phyloP scores from a whole-genome alignment of 2,797 vertebrate genomes.

The Mormyrus proboscirostris region DNA sequence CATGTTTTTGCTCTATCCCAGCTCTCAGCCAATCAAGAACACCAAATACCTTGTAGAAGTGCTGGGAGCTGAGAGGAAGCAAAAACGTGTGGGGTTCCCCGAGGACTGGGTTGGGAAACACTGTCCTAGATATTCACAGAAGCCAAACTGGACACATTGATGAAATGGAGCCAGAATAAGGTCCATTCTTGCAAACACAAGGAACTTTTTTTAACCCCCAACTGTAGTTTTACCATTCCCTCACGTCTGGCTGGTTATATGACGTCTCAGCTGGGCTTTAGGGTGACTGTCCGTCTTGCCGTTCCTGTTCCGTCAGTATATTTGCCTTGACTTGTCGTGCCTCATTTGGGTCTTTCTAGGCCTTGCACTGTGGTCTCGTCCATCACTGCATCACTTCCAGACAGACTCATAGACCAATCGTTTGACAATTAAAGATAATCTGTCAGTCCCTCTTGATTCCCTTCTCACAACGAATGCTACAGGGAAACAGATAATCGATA shows the following conservation, averaged over 20 bases:
- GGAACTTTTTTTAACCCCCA: neutral
- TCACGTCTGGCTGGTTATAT: neutral
- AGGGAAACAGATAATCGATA: neutral
- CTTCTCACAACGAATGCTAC: neutral
- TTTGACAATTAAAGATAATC: neutral
- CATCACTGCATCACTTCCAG: neutral
- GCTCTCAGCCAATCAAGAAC: neutral
- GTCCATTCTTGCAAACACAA: neutral
- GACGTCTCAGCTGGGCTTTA: neutral
- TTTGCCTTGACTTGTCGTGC: neutral
- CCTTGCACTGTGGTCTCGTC: neutral
- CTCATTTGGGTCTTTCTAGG: neutral
- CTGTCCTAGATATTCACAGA: neutral
- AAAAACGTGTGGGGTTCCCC: neutral
- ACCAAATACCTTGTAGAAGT: neutral
- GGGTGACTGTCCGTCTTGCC: neutral
- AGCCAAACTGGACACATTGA: neutral
- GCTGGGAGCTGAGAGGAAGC: neutral
- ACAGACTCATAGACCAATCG: neutral
- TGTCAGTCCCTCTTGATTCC: neutral
- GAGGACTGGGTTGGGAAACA: neutral
- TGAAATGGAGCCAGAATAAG: neutral
- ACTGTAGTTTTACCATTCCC: neutral
- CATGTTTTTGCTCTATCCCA: neutral
- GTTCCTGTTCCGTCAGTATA: neutral